Base-by-base conservation (phyloP, 1,140 invertebrate species). In the Gryon sp. region DNA sequence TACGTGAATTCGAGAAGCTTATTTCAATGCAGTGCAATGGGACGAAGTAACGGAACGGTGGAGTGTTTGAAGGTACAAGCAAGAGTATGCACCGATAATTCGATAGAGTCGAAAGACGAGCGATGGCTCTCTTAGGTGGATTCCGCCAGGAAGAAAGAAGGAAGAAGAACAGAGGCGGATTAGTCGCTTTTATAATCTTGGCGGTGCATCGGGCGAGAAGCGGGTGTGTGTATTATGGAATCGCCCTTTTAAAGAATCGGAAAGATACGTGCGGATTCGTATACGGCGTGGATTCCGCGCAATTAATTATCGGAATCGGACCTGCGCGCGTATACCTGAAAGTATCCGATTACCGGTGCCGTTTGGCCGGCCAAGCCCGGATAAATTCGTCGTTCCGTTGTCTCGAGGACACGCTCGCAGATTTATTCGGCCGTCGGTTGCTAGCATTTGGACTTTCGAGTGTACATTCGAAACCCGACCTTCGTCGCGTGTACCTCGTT, bases 251-350 rank as follows among this genome's bases (percentile, higher is more conserved):
- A 53, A 73, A 69, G 68, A 77, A 80, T 78, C 48, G 69, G 40
- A 75, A 78, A 79, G 79, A 72, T 78, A 76, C 74, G 73, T 66
- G 63, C 73, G 65, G n/a, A n/a, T n/a, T n/a, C 68, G 60, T 28
- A 41, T 72, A 62, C 66, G 36, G 16, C 52, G 59, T 52, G 76
- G 45, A 82, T 84, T 84, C 76, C 68, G 62, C 22, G 76, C 78
- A 82, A 85, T 85, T 83, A 84, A 85, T 85, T 85, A 85, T 82
- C 68, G 77, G 76, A 72, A 82, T 81, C 73, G 65, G 73, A 40
- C 55, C 16, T 32, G 45, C 60, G 72, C 78, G 79, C 76, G 68
- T 66, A 69, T 48, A 59, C 62, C 68, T 34, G 41, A 83, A 82
- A 84, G 83, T 84, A 83, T 84, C 82, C 82, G 83, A 74, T 84